These are phyloP conservation scores for Leistus spinibarbis DNA, from an alignment of 2,888 invertebrate genomes.

Conservation along the genomic window DNA sequence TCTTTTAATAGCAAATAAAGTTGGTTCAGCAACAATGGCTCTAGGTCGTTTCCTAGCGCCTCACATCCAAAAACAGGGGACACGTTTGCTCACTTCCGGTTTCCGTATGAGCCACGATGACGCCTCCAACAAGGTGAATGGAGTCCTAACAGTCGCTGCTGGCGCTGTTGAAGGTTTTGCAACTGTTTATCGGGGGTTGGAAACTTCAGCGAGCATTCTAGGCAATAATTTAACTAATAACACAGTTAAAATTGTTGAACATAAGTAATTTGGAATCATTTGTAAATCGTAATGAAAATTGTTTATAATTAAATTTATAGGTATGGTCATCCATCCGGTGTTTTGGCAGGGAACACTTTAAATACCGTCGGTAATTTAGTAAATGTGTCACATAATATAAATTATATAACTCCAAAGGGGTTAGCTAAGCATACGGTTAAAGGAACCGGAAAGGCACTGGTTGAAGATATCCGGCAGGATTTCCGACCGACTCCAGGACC, in stretches of 20 bases:
- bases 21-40: constrained; percentile 70
- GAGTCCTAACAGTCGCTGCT: constrained; percentile 69
- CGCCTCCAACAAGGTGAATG: constrained; percentile 63
- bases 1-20: constrained; percentile 57
- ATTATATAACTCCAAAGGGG: constrained; percentile 70
- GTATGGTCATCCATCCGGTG: constrained; percentile 71
- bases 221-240: constrained; percentile 70
- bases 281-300: background rate
- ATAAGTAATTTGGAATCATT: constrained; percentile 69
- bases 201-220: constrained; percentile 70
- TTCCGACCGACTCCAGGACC: background rate
- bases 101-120: constrained; percentile 62
- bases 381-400: constrained; percentile 67
- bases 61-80: constrained; percentile 69
- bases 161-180: constrained; percentile 74
- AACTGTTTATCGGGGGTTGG: constrained; percentile 73
- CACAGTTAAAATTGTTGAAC: constrained; percentile 74
- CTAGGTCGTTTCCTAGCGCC: constrained; percentile 72
- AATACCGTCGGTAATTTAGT: constrained; percentile 74
- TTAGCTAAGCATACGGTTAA: constrained; percentile 68
- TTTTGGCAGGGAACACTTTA: constrained; percentile 68
- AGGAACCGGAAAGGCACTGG: constrained; percentile 64
- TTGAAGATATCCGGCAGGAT: constrained; percentile 50
- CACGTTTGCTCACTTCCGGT: constrained; percentile 63
- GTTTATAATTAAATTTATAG: constrained; percentile 53